Percentiles rank a stretch among this genome's conserved stretches.
Conservation (phyloP, 2,113 vertebrate species). For the Gobio gobio region DNA sequence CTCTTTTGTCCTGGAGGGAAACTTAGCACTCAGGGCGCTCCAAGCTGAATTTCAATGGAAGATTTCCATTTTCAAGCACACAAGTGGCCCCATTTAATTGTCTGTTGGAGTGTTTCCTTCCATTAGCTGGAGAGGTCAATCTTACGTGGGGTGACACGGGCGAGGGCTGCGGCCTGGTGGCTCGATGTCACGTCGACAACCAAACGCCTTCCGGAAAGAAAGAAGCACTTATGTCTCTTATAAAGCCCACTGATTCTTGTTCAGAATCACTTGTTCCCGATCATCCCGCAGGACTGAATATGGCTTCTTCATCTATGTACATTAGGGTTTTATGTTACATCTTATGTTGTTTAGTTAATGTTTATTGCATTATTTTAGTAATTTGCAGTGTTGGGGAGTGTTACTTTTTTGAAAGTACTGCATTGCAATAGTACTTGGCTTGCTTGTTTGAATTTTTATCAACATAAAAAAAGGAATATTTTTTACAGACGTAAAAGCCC, state of each 20-base stretch:
- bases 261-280: neutral
- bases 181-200: constrained; percentile 39
- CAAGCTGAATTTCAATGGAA: constrained; percentile 82
- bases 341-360: neutral
- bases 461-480: too few species aligned
- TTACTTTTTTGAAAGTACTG: too few species aligned
- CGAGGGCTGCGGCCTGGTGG: constrained; percentile 71
- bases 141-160: constrained; percentile 73
- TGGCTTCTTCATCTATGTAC: too few species aligned
- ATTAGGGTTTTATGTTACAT: neutral
- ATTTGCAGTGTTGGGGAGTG: too few species aligned
- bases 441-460: too few species aligned
- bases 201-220: neutral
- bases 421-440: too few species aligned
- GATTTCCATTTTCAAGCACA: constrained; percentile 68
- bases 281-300: neutral
- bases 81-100: constrained; percentile 79
- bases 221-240: constrained; percentile 28
- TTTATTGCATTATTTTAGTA: neutral
- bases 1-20: constrained; percentile 67
- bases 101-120: constrained; percentile 73
- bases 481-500: too few species aligned
- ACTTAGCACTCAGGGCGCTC: constrained; percentile 77
- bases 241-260: constrained; percentile 39
- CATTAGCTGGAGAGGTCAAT: constrained; percentile 83